These are phyloP conservation scores for Aegithalos caudatus DNA, from an alignment of 2,113 vertebrate species.

Conservation along the genomic window DNA sequence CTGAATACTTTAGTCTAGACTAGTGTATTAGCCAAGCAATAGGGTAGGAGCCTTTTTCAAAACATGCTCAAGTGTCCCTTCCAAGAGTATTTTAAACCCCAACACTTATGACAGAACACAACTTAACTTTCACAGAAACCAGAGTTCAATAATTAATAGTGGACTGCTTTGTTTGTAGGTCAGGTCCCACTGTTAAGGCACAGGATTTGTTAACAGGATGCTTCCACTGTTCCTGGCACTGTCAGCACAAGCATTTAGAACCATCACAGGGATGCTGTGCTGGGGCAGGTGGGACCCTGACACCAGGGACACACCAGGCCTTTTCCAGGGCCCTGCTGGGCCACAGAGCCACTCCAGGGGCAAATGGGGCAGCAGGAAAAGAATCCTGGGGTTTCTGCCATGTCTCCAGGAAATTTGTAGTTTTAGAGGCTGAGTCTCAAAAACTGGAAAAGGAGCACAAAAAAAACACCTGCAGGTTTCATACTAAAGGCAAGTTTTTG, in stretches of 20 bases:
- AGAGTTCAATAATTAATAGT: neutral
- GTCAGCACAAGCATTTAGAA: rapidly evolving
- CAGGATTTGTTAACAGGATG: neutral
- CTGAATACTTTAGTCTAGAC: neutral
- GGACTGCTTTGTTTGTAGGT: neutral
- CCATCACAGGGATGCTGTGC: rapidly evolving
- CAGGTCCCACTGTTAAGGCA: neutral
- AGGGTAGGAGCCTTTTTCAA: neutral
- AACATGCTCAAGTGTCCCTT: neutral
- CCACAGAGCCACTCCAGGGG: neutral
- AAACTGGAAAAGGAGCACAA: neutral
- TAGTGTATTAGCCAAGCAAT: neutral
- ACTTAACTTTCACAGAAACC: neutral
- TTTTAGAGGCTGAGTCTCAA: neutral
- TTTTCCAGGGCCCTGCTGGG: neutral
- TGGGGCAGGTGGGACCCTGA: neutral
- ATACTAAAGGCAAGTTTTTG: neutral
- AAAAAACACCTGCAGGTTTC: neutral
- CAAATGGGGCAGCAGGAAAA: neutral
- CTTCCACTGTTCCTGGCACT: neutral
- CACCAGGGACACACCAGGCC: rapidly evolving
- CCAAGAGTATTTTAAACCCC: neutral
- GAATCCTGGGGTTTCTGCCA: neutral
- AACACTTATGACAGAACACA: neutral
- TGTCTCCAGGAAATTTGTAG: neutral